Conservation (phyloP, 1,140 invertebrate species). For the Aradophagus sp. region DNA sequence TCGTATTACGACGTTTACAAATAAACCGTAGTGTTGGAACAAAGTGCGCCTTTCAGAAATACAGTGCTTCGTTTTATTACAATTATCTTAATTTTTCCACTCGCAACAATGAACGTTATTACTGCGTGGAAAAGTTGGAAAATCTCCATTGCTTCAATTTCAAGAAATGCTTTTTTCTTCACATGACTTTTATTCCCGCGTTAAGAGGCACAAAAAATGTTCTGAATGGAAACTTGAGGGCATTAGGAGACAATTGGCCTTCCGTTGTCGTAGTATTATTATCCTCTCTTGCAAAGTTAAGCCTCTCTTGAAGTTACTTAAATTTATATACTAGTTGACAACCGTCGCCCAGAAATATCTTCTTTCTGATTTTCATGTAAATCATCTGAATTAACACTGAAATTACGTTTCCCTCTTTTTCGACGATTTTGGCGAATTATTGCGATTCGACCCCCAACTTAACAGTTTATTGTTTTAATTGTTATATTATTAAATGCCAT, state of each 20-base stretch:
- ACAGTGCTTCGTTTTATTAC: slow-evolving; percentile 33
- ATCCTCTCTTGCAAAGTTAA: slow-evolving; percentile 53
- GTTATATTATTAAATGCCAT: too few species aligned
- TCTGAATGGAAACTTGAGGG: slow-evolving; percentile 57
- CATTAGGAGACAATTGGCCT: slow-evolving; percentile 60
- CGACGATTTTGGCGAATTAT: background rate
- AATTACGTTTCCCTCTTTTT: slow-evolving; percentile 23
- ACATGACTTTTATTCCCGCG: slow-evolving; percentile 53
- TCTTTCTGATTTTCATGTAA: slow-evolving; percentile 41
- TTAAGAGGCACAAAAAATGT: slow-evolving; percentile 57
- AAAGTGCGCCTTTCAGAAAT: slow-evolving; percentile 5
- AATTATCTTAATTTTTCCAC: slow-evolving; percentile 47
- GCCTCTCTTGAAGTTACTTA: slow-evolving; percentile 52
- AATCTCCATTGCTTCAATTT: slow-evolving; percentile 55
- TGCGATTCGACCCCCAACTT: slow-evolving; percentile 14
- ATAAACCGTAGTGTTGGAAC: too few species aligned
- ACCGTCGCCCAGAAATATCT: slow-evolving; percentile 18
- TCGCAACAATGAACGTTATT: slow-evolving; percentile 43
- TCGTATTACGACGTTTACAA: too few species aligned
- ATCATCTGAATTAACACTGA: slow-evolving; percentile 39
- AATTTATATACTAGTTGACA: slow-evolving; percentile 49
- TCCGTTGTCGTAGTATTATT: slow-evolving; percentile 57
- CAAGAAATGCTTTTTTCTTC: slow-evolving; percentile 54
- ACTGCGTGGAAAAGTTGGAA: slow-evolving; percentile 47
- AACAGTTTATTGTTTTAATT: slow-evolving; percentile 18